A percentile compares a stretch with the other conserved stretches of the same genome.
phyloP scores from a whole-genome alignment of 2,888 invertebrate genomes.

The Pheosia tremula region DNA sequence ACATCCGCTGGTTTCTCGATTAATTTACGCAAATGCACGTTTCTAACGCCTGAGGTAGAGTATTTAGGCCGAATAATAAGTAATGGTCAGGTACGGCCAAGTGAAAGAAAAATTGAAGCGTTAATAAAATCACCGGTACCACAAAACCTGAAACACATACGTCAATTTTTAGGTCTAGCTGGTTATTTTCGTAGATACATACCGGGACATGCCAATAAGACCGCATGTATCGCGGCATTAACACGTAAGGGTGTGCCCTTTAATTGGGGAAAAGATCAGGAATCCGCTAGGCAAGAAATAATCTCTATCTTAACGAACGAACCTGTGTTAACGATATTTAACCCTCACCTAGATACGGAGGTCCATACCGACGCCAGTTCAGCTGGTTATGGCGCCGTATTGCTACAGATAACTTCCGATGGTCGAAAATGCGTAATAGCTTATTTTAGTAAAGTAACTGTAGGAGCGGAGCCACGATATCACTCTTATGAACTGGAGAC shows the following conservation, averaged over 20 bases:
- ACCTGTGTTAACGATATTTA: constrained; percentile 25
- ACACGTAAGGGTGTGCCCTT: neutral
- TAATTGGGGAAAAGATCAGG: constrained; percentile 16
- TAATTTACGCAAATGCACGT: neutral
- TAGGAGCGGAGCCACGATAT: constrained; percentile 30
- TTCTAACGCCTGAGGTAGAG: neutral
- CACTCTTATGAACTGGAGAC: constrained; percentile 35
- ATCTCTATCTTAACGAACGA: constrained; percentile 18
- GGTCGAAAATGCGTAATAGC: constrained; percentile 17
- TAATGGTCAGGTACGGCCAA: neutral
- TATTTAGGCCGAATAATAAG: neutral
- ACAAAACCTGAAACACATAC: neutral
- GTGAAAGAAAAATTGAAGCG: neutral
- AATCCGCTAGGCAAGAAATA: constrained; percentile 7
- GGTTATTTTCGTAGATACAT: constrained; percentile 13
- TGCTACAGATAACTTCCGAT: constrained; percentile 14
- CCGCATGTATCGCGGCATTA: no score
- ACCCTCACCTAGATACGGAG: constrained; percentile 17
- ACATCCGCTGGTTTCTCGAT: neutral
- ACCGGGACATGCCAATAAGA: constrained; percentile 7
- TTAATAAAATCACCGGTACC: neutral
- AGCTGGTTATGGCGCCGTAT: constrained; percentile 20
- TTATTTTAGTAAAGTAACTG: constrained; percentile 22
- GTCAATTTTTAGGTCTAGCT: no score
- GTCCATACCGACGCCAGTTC: constrained; percentile 19